Base-by-base conservation (phyloP, 2,888 invertebrate genomes). In the Stenodema calcarata region DNA sequence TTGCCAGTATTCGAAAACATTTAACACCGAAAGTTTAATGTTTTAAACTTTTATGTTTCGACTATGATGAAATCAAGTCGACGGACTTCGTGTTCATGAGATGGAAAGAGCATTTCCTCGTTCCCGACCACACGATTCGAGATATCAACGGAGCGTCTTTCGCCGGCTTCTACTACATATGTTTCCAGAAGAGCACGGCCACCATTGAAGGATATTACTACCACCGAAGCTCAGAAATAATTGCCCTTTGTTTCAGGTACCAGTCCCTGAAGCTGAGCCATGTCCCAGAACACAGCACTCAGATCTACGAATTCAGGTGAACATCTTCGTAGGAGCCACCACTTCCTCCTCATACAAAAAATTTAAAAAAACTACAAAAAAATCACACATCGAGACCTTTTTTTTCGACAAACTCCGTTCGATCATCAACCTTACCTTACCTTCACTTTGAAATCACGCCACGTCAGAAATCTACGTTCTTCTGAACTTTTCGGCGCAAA, bases 81-180 rank as follows among this genome's bases (percentile, higher is more conserved):
- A 96, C 97, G 90, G 98, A 98, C 92, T 97, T 95, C 92, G 97
- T 98, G 86, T 98, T 98, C 92, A 98, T 98, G 98, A 93, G 98
- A 91, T 98, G 98, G 98, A 98, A 98, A 92, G 98, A 98, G 92
- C 98, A 98, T 91, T 98, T 98, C 92, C 92, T 98, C 90, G 98
- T 98, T 90, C 98, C 98, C 35, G 98, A 98, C 92, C 98, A 98
- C 91, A 98, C 97, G 88, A 98, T 98, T 90, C 97, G 96, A 91
- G 98, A 98, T 91, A 98, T 96, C 90, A 96, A 95, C 92, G 97
- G 98, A 90, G 98, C 98, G 89, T 98, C 98, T 0, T 99, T 98
- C 93, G 98, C 98, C 90, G 98, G 98, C 88, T 99, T 98, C 92
- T 99, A 99, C 92, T 99, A 98, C 91, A 98, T 98, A 91, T 98